A percentile compares a stretch with the other conserved stretches of the same genome.
These are phyloP conservation scores for Corydoras sp. DNA, from an alignment of 2,113 vertebrate genomes.

Conservation along the genomic window DNA sequence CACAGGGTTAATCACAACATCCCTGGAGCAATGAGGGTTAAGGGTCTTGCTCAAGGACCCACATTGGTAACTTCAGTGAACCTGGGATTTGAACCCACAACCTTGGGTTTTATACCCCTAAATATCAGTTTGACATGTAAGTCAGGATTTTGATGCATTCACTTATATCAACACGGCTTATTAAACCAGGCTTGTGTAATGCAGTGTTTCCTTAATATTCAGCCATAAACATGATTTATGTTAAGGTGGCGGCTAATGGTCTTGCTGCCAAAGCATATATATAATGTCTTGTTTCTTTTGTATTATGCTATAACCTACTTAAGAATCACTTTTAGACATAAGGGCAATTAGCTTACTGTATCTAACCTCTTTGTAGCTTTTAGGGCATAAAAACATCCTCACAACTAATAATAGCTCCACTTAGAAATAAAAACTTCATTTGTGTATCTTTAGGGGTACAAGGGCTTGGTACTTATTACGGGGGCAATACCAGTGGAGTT, in stretches of 20 bases:
- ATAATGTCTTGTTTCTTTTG: constrained; percentile 4
- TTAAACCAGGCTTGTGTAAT: constrained; percentile 22
- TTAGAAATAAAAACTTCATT: too few species aligned
- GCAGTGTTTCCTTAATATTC: constrained; percentile 29
- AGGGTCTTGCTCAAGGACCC: too few species aligned
- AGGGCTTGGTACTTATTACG: too few species aligned
- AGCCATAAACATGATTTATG: constrained; percentile 25
- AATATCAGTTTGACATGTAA: too few species aligned
- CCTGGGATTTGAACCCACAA: too few species aligned
- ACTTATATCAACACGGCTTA: constrained; percentile 4
- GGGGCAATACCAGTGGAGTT: too few species aligned
- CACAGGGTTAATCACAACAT: too few species aligned
- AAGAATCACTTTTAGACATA: constrained; percentile 22
- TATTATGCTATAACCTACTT: constrained; percentile 21
- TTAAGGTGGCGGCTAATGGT: constrained; percentile 20
- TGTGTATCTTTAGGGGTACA: too few species aligned
- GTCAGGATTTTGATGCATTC: too few species aligned
- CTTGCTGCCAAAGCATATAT: not conserved
- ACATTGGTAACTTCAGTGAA: too few species aligned
- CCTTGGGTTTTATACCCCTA: too few species aligned
- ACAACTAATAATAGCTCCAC: constrained; percentile 12
- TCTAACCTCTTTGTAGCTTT: constrained; percentile 21
- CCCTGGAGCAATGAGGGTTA: too few species aligned
- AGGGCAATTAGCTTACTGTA: constrained; percentile 22
- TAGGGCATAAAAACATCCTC: constrained; percentile 9